Conservation (phyloP, 2,113 vertebrate genomes). For the Bothrops jararaca region DNA sequence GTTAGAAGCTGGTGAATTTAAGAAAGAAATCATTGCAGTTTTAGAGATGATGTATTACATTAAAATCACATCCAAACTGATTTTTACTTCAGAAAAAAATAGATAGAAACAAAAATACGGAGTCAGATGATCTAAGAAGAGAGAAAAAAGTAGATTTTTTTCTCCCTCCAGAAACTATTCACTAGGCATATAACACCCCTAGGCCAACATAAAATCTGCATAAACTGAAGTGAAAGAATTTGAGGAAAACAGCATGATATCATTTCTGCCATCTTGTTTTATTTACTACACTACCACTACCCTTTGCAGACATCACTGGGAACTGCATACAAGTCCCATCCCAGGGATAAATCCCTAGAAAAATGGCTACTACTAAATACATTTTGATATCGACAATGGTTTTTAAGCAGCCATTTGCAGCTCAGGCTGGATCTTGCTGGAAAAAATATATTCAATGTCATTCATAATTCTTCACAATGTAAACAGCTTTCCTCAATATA, state of each 20-base stretch:
- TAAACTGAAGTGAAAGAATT: background rate
- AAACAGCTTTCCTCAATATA: background rate
- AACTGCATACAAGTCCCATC: background rate
- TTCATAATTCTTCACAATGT: background rate
- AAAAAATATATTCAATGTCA: background rate
- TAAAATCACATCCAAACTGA: conserved; percentile 51
- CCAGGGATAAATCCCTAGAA: background rate
- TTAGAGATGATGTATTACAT: conserved; percentile 32
- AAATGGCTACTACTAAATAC: background rate
- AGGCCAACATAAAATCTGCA: background rate
- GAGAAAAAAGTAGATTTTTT: conserved; percentile 50
- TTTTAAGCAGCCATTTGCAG: background rate
- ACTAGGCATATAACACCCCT: background rate
- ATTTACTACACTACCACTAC: background rate
- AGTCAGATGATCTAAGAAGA: conserved; percentile 55
- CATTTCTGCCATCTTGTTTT: background rate
- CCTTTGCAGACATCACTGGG: background rate
- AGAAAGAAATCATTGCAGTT: conserved; percentile 12
- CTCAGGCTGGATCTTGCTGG: background rate
- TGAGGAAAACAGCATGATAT: background rate
- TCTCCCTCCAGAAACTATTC: conserved; percentile 48
- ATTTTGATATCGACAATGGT: background rate
- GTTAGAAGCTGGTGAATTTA: conserved; percentile 17
- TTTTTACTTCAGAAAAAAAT: conserved; percentile 35
- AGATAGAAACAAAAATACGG: conserved; percentile 60